Conservation (phyloP, 2,113 vertebrate species). For the Tricholaema leucomelas region DNA sequence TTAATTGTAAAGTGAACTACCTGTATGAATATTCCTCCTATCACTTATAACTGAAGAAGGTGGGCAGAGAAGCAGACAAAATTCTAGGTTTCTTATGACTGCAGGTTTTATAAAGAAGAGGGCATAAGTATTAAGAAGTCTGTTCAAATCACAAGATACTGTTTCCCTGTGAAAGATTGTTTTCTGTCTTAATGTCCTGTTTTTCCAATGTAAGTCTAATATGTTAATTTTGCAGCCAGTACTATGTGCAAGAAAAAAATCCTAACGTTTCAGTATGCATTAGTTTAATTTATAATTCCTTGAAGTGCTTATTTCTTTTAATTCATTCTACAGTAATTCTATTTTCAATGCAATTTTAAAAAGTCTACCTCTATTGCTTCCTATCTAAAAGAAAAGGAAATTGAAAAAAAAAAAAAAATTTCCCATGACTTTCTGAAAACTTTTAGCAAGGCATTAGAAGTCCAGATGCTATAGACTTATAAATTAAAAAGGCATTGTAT, state of each 20-base stretch:
- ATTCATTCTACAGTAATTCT: not conserved
- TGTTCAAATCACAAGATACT: not conserved
- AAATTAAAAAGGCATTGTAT: conserved; percentile 62
- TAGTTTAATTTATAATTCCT: not conserved
- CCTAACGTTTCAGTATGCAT: not conserved
- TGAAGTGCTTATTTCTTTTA: not conserved
- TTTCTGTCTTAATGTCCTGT: not conserved
- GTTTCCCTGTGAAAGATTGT: not conserved
- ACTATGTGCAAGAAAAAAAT: not conserved
- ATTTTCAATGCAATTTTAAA: not conserved
- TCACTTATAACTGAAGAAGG: not conserved
- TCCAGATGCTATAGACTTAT: conserved; percentile 75
- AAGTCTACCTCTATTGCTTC: not conserved
- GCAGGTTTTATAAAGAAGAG: not conserved
- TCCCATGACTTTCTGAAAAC: conserved; percentile 33
- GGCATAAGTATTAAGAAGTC: not conserved
- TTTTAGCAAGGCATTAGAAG: conserved; percentile 40
- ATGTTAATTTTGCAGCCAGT: not conserved
- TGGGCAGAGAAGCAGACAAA: not conserved
- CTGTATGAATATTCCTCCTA: not conserved
- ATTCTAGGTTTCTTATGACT: not conserved
- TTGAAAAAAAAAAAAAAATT: not conserved
- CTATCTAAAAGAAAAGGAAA: not conserved
- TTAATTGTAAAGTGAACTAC: not conserved
- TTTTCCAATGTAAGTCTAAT: not conserved